phyloP scores from a whole-genome alignment of 2,888 invertebrate species.

The Stramonita haemastoma region DNA sequence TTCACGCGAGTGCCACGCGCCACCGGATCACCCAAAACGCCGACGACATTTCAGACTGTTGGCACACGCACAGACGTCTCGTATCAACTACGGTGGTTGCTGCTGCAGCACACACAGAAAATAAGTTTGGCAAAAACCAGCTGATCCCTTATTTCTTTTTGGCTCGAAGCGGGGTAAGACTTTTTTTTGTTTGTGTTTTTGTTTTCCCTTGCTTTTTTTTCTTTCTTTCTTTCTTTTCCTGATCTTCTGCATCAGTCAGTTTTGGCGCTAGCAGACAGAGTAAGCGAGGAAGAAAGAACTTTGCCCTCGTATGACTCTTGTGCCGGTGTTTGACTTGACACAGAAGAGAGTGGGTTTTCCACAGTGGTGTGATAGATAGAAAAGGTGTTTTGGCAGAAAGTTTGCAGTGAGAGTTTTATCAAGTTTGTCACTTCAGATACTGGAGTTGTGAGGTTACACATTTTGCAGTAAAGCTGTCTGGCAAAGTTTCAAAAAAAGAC shows the following conservation, averaged over 20 bases:
- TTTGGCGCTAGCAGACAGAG: too few relatives aligned
- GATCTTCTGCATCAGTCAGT: too few relatives aligned
- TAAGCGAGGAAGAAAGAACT: background rate
- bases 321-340: background rate
- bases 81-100: background rate
- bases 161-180: background rate
- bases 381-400: background rate
- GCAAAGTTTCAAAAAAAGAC: background rate
- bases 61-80: background rate
- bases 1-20: constrained; percentile 38
- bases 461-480: background rate
- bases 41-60: constrained; percentile 15
- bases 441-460: background rate
- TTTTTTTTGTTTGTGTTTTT: background rate
- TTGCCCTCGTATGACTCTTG: background rate
- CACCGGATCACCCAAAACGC: background rate
- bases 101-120: background rate
- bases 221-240: too few relatives aligned
- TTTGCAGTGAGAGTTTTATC: background rate
- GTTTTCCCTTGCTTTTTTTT: background rate
- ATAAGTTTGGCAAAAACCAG: background rate
- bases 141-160: constrained; percentile 17
- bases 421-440: background rate
- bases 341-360: background rate
- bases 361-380: background rate